Base-by-base conservation (phyloP, 2,113 vertebrate species). In the Brachyhypopomus gauderio region DNA sequence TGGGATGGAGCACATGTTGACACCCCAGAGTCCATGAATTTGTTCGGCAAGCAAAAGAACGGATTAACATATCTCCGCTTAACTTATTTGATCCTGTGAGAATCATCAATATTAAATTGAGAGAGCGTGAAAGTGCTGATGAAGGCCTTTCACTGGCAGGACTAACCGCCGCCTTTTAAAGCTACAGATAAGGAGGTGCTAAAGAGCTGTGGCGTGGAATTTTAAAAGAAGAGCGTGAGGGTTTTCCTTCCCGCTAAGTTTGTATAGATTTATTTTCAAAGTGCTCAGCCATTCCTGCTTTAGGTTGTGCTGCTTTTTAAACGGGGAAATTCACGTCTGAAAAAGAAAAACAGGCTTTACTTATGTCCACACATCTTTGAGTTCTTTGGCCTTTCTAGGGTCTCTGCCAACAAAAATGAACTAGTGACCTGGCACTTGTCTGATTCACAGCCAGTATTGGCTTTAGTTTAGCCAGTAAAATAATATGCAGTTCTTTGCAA, bases 51-150 rank as follows among this genome's bases (percentile, higher is more conserved):
- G 91, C 87, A 56, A 86, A 89, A 91, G 85, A 86, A 89, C 88
- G 91, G 92, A 93, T 94, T 93, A 94, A 88, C 92, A 92, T 93
- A 93, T 93, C 92, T 92, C 87, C 87, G 89, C 89, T 92, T 91
- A 92, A 92, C 90, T 91, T 91, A 92, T 91, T 92, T 93, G 91
- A 94, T 94, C 92, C 91, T 92, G 92, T 93, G 92, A 93, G 93
- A 93, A 92, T 93, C 92, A 93, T 93, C 91, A 93, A 93, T 93
- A 94, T 92, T 93, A 93, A 93, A 92, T 89, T 89, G 89, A 91
- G 89, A 89, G 85, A 85, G 85, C 86, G 87, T 85, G 87, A 92
- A 93, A 93, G 85, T 93, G 92, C 93, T 94, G 92, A 93, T 87
- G 87, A 89, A 86, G 89, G 86, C 85, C 72, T 92, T 92, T 92